phyloP scores from a whole-genome alignment of 2,797 vertebrate genomes.

The Paramormyrops hopkinsi region DNA sequence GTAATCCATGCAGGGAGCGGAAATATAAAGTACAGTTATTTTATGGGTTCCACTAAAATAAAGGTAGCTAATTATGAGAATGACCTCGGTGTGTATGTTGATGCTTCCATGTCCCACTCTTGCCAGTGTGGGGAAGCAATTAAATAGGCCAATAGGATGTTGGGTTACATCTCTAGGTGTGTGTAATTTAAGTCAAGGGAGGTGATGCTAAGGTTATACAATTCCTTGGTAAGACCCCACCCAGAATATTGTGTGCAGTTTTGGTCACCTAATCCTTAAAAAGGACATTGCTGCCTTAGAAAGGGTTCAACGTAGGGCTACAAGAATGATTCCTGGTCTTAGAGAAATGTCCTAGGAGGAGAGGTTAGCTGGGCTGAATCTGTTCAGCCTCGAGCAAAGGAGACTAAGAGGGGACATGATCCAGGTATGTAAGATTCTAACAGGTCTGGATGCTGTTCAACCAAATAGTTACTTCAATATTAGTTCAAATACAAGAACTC shows the following conservation, averaged over 20 bases:
- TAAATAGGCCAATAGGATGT: neutral
- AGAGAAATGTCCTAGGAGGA: neutral
- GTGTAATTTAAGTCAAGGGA: neutral
- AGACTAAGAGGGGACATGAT: neutral
- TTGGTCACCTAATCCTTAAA: neutral
- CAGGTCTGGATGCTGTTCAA: neutral
- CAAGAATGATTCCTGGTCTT: neutral
- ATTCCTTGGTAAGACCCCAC: neutral
- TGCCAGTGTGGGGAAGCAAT: neutral
- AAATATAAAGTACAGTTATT: neutral
- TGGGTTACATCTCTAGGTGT: neutral
- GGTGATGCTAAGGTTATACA: neutral
- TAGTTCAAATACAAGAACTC: neutral
- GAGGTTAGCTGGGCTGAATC: neutral
- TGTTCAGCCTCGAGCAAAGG: neutral
- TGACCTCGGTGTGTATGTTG: neutral
- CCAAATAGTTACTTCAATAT: neutral
- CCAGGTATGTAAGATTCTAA: neutral
- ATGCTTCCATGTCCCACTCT: neutral
- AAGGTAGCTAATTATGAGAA: neutral
- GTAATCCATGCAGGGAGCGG: neutral
- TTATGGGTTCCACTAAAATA: neutral
- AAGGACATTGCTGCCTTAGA: neutral
- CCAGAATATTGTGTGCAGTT: neutral
- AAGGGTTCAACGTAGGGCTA: neutral